Evolutionary conservation across 2,113 vertebrate species (phyloP).

Genomic region (Ciconia maguari): DNA sequence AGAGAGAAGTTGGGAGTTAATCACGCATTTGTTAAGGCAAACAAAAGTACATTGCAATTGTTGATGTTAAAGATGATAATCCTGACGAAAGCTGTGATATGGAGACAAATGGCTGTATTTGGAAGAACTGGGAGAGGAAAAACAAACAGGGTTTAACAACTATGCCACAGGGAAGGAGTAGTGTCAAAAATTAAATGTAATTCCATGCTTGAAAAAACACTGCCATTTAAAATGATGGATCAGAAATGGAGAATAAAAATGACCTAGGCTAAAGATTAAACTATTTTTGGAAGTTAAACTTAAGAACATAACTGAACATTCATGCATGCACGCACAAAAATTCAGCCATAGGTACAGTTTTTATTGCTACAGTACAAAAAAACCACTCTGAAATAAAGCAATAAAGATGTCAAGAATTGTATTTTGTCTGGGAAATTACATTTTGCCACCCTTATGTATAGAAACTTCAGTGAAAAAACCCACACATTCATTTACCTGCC

Average conservation of each 20-base stretch:
- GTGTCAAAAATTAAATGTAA: background rate
- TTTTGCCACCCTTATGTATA: background rate
- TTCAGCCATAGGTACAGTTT: background rate
- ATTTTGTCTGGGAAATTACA: background rate
- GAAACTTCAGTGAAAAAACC: background rate
- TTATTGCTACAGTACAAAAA: background rate
- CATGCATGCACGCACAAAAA: background rate
- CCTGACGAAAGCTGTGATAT: background rate
- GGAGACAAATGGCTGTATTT: background rate
- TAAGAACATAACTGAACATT: background rate
- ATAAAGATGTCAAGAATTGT: background rate
- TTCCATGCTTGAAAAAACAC: background rate
- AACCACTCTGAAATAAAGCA: background rate
- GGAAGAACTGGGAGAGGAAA: slow-evolving; percentile 10
- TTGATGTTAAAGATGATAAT: background rate
- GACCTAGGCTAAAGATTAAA: background rate
- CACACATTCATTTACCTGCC: background rate
- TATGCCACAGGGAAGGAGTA: background rate
- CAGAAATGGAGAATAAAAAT: background rate
- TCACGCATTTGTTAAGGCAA: background rate
- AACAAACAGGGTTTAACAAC: background rate
- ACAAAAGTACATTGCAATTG: background rate
- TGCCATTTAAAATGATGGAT: background rate
- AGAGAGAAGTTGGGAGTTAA: background rate
- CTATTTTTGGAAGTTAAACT: background rate